Conservation (phyloP, 2,888 invertebrate species). For the Maniola hyperantus region DNA sequence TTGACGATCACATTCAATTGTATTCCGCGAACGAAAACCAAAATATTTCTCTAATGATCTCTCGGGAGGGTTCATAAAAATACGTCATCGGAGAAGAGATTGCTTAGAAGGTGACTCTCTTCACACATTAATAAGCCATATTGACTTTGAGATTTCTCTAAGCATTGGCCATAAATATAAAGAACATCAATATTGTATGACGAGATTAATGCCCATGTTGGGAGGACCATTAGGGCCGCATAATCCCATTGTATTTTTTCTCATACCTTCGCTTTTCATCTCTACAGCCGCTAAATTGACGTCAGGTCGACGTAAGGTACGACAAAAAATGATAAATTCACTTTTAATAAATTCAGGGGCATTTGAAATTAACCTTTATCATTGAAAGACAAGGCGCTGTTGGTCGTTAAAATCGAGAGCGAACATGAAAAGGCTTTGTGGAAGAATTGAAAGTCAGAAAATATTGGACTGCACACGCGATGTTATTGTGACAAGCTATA, state of each 20-base stretch:
- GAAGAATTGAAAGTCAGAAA: constrained; percentile 3
- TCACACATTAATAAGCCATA: constrained; percentile 80
- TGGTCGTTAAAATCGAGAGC: constrained; percentile 9
- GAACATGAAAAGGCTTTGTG: constrained; percentile 16
- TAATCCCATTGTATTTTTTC: constrained; percentile 80
- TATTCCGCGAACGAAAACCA: constrained; percentile 69
- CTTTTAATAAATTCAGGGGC: constrained; percentile 37
- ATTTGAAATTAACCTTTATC: constrained; percentile 37
- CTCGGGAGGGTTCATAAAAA: constrained; percentile 67
- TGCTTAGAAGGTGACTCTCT: constrained; percentile 71
- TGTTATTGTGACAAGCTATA: constrained; percentile 14
- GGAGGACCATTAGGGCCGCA: constrained; percentile 75
- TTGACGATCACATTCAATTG: constrained; percentile 77
- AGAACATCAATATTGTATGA: constrained; percentile 81
- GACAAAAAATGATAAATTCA: constrained; percentile 56
- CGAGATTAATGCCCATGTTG: constrained; percentile 81
- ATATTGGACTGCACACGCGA: constrained; percentile 12
- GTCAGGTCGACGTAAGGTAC: constrained; percentile 47
- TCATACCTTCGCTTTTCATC: constrained; percentile 57
- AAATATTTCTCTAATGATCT: constrained; percentile 76
- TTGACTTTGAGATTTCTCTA: constrained; percentile 74
- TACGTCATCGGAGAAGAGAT: constrained; percentile 63
- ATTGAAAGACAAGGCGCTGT: constrained; percentile 22
- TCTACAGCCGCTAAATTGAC: constrained; percentile 69
- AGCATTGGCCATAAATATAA: constrained; percentile 74